Evolutionary conservation across 2,888 invertebrate species (phyloP).

Genomic region (Deroplatys truncata): DNA sequence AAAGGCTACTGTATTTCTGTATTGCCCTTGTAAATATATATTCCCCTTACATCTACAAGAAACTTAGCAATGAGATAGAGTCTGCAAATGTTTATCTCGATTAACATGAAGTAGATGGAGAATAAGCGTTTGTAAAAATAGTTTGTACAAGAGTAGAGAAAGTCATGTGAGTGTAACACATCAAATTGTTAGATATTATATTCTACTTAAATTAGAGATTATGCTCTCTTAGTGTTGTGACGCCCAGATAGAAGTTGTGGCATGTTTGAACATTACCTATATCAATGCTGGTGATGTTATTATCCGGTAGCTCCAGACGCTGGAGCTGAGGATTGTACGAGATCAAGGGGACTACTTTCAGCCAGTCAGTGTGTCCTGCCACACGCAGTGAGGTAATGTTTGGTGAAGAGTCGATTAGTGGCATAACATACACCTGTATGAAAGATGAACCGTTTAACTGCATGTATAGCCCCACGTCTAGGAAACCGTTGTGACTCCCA

Average conservation of each 20-base stretch:
- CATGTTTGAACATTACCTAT: background rate
- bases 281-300: background rate
- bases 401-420: background rate
- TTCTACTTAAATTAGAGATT: too few species aligned
- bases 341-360: background rate
- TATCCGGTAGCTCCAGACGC: background rate
- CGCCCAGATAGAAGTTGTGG: background rate
- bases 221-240: too few species aligned
- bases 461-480: background rate
- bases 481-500: background rate
- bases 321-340: background rate
- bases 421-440: background rate
- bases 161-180: too few species aligned
- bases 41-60: too few species aligned
- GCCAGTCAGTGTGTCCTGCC: background rate
- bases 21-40: too few species aligned
- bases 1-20: too few species aligned
- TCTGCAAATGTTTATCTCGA: too few species aligned
- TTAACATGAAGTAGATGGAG: too few species aligned
- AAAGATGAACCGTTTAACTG: background rate
- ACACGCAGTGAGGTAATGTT: background rate
- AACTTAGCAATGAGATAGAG: too few species aligned
- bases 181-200: too few species aligned
- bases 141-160: too few species aligned
- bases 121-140: too few species aligned